A percentile compares a stretch with the other conserved stretches of the same genome.
These are phyloP conservation scores for Manis crassicaudata DNA, from an alignment of 2,797 vertebrate species.

Conservation along the genomic window DNA sequence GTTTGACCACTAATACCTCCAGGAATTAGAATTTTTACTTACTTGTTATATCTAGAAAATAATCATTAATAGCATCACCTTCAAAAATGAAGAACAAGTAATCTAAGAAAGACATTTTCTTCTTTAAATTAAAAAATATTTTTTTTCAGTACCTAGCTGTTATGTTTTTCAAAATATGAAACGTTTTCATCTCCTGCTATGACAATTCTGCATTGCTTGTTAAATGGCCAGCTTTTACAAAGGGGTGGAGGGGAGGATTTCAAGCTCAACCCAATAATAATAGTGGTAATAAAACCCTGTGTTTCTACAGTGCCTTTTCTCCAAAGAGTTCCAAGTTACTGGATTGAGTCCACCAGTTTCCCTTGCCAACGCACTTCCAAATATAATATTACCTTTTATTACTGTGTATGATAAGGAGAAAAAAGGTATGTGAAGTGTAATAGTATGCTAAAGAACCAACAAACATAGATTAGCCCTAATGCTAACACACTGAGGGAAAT, in stretches of 20 bases:
- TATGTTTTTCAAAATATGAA: slow-evolving; percentile 57
- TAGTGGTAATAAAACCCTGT: slow-evolving; percentile 60
- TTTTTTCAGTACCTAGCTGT: slow-evolving; percentile 7
- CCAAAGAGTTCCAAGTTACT: slow-evolving; percentile 66
- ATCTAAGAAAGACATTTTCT: slow-evolving; percentile 11
- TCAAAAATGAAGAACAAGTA: slow-evolving; percentile 38
- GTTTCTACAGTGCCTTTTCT: slow-evolving; percentile 65
- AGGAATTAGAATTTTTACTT: neutral
- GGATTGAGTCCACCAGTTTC: slow-evolving; percentile 57
- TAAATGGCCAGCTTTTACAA: neutral
- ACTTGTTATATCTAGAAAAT: slow-evolving; percentile 20
- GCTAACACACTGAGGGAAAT: slow-evolving; percentile 51
- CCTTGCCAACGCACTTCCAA: slow-evolving; percentile 24
- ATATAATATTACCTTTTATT: slow-evolving; percentile 41
- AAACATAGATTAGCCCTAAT: slow-evolving; percentile 69
- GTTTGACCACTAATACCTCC: neutral
- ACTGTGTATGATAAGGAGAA: slow-evolving; percentile 9
- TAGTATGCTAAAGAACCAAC: slow-evolving; percentile 69
- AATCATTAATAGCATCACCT: neutral
- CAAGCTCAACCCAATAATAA: slow-evolving; percentile 42
- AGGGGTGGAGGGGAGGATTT: neutral
- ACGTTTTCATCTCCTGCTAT: slow-evolving; percentile 52
- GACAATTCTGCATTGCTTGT: neutral
- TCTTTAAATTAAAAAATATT: neutral
- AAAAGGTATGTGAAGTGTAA: slow-evolving; percentile 66